phyloP scores from a whole-genome alignment of 2,113 vertebrate genomes.

The Onychostruthus taczanowskii region DNA sequence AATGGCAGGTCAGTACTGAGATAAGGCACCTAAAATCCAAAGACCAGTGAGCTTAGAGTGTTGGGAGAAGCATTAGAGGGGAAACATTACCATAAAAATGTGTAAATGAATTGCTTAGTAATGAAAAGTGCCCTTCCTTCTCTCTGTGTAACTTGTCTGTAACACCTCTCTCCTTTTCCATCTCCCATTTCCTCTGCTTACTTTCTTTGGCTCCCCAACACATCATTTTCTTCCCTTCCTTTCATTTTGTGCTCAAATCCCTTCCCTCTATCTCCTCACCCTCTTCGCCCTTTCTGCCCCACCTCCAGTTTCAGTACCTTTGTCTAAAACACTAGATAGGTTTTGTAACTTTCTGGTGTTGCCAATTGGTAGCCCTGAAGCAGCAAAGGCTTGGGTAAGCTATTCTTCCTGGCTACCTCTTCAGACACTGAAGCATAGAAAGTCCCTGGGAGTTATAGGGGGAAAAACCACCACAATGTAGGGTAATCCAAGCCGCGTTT shows the following conservation, averaged over 20 bases:
- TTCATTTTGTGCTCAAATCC: background rate
- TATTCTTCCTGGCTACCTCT: background rate
- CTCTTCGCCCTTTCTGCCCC: background rate
- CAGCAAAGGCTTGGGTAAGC: background rate
- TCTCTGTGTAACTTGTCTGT: background rate
- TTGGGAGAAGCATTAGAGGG: background rate
- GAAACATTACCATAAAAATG: background rate
- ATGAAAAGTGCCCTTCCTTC: background rate
- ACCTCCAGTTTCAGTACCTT: background rate
- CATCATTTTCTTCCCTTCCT: background rate
- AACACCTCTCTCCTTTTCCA: background rate
- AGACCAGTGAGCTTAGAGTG: background rate
- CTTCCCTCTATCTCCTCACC: background rate
- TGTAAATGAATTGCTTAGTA: background rate
- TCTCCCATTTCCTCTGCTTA: background rate
- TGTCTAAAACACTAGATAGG: background rate
- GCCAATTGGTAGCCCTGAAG: background rate
- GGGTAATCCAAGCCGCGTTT: background rate
- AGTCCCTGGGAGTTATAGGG: background rate
- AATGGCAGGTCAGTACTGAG: background rate
- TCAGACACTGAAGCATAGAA: background rate
- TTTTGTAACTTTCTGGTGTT: background rate
- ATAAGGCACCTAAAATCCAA: background rate
- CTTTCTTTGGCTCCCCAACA: background rate
- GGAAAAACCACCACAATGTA: background rate